A percentile compares a stretch with the other conserved stretches of the same genome.
These are phyloP conservation scores for Tamandua tetradactyla DNA, from an alignment of 2,797 vertebrate genomes.

Conservation along the genomic window DNA sequence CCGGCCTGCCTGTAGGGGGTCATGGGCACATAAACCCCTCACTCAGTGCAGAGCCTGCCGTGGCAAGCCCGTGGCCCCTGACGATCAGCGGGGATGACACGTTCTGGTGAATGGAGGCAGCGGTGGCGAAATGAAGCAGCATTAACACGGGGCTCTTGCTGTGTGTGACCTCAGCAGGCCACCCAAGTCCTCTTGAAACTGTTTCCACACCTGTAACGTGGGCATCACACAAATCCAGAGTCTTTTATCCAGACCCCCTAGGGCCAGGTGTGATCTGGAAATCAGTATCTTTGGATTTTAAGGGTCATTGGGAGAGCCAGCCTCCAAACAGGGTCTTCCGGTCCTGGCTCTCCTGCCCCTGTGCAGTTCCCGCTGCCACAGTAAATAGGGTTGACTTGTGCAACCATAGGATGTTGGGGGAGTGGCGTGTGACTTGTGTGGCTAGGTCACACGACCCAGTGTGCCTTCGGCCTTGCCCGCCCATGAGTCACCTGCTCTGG, in stretches of 20 bases:
- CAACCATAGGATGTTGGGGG: not conserved
- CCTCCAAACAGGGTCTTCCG: not conserved
- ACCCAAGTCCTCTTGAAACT: not conserved
- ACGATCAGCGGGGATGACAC: rapidly evolving
- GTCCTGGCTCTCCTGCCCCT: not conserved
- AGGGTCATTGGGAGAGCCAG: not conserved
- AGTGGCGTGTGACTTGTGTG: not conserved
- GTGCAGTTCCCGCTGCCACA: no score
- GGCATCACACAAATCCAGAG: not conserved
- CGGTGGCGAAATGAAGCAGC: not conserved
- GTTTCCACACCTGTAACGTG: not conserved
- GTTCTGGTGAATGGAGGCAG: not conserved
- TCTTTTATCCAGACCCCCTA: no score
- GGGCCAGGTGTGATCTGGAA: not conserved
- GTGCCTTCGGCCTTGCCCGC: not conserved
- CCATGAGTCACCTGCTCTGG: not conserved
- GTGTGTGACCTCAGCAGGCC: not conserved
- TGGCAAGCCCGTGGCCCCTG: not conserved
- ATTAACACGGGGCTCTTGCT: not conserved
- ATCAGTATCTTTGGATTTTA: not conserved
- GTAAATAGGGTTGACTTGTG: not conserved
- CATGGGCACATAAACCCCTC: not conserved
- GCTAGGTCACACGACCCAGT: not conserved
- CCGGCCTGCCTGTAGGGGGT: no score
- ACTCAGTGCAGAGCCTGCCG: not conserved